Evolutionary conservation across 2,888 invertebrate genomes (phyloP), one percentile per base, ranked within the genome.

Genomic region (Lasioglossum marginatum): DNA sequence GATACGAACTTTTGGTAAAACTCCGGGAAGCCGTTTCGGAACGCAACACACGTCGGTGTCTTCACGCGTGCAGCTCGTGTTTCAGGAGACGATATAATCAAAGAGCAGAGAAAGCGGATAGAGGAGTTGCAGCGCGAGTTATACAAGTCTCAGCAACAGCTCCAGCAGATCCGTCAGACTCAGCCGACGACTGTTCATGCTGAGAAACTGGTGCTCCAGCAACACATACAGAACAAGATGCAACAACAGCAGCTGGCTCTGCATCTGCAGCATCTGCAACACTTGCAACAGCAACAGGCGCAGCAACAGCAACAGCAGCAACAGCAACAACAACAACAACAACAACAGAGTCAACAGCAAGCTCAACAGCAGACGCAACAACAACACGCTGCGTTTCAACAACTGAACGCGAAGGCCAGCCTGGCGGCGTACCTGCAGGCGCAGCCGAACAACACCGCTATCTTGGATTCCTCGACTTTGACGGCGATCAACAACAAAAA

Each of bases 91-190:
- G 98, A 98, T 91, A 97, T 98, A 84, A 97, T 98, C 78, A 96
- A 97, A 85, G 98, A 98, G 92, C 98, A 99, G 94, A 97, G 97
- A 92, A 97, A 98, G 79, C 97, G 98, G 95, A 99, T 99, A 90
- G 98, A 98, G 93, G 98, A 98, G 93, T 96, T 99, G 72, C 98
- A 98, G 94, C 96, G 98, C 4, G 98, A 98, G 93, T 94, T 98
- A 89, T 97, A 97, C 85, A 97, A 97, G 88, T 98, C 97, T 1
- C 97, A 98, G 86, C 96, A 97, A 90, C 97, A 98, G 93, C 94
- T 98, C 88, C 97, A 97, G 92, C 97, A 97, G 88, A 96, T 97
- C 71, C 95, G 95, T n/a, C 96, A 97, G 88, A 96, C 96, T 84
- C 96, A 97, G 85, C 96, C 96, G 45, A 96, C 96, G 60, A 96